Evolutionary conservation across 2,113 vertebrate species (phyloP), one percentile per base, ranked within the genome.

Genomic region (Monarcha castaneiventris): DNA sequence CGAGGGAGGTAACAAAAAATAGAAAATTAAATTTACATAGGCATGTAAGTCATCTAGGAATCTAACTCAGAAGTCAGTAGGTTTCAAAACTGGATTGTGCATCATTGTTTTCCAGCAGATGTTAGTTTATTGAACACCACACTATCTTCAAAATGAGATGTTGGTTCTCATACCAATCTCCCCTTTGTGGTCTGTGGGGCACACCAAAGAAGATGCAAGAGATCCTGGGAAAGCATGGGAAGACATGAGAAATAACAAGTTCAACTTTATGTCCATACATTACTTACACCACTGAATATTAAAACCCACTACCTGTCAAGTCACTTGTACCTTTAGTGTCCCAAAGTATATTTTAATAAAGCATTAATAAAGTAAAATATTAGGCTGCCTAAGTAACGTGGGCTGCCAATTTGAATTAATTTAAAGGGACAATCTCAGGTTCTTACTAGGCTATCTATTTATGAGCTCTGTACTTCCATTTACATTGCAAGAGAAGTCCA

Each of bases 21-120:
- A 95, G 90, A 85, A 90, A 96, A 79, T 94, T 69, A 83, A 83
- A 94, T 93, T 84, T 96, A 72, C 72, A 77, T 88, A 93, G 56
- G 30, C 59, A 63, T 46, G 20, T 35, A 94, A 90, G 55, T 86
- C 23, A 93, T 92, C 83, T 61, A 86, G 72, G 83, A 95, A 88
- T 9, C 20, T 58, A 86, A 49, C 25, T 82, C 41, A 68, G 61
- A 74, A 72, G 26, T 72, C 39, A 54, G n/a, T 51, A 23, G 27
- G 41, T 88, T 92, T 95, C 35, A 66, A 32, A 86, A 74, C 39
- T 35, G 23, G 55, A 33, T 87, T 54, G 6, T 68, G 39, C 37
- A 55, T 51, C 19, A 26, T 20, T 63, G 69, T 79, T 91, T 91
- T 51, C 30, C 69, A 89, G 25, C 54, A 87, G n/a, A 62, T 66